Percentiles rank a stretch among this genome's conserved stretches.
phyloP scores from a whole-genome alignment of 92 coral and sea anemone species.

The Zoanthus sansibaricus region DNA sequence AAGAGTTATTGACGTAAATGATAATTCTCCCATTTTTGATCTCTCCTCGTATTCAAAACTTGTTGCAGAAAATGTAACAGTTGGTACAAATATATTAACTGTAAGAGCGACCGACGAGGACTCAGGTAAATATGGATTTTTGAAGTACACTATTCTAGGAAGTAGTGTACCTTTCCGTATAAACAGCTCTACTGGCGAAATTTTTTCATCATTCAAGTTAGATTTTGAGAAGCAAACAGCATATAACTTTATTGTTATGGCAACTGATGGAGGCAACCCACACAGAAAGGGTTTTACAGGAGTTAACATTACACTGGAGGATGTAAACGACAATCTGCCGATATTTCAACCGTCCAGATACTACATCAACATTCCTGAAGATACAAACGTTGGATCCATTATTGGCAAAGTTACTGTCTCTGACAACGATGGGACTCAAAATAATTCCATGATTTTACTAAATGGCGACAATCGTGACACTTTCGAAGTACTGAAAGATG shows the following conservation, averaged over 20 bases:
- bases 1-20: conserved; percentile 51
- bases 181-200: conserved; percentile 17
- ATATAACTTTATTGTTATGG: conserved; percentile 4
- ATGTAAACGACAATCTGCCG: conserved; percentile 17
- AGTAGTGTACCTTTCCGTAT: conserved; percentile 3
- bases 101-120: conserved; percentile 73
- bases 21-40: conserved; percentile 55
- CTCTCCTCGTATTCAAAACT: conserved; percentile 34
- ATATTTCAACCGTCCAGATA: conserved; percentile 18
- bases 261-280: not conserved
- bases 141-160: conserved; percentile 48
- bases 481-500: not conserved
- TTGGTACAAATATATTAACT: conserved; percentile 14
- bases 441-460: not conserved
- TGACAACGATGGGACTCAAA: conserved; percentile 23
- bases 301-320: not conserved
- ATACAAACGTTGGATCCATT: conserved; percentile 23
- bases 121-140: conserved; percentile 58
- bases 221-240: conserved; percentile 7
- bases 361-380: conserved; percentile 30
- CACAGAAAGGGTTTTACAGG: not conserved
- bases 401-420: conserved; percentile 12
- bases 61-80: conserved; percentile 19
- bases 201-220: conserved; percentile 11
- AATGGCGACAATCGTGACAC: not conserved